phyloP scores from a whole-genome alignment of 2,113 vertebrate species.

The Takifugu bimaculatus region DNA sequence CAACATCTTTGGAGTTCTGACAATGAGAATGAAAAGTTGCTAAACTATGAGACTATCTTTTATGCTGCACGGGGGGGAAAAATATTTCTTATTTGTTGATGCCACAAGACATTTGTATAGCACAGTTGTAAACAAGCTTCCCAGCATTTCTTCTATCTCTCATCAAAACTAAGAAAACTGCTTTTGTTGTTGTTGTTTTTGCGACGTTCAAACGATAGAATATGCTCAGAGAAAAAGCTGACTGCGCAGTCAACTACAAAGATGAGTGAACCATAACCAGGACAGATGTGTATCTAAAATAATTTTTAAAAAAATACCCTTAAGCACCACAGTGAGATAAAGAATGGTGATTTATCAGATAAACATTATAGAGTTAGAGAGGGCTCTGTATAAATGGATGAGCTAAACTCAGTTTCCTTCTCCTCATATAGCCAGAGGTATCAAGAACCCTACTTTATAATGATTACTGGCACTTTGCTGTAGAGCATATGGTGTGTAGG shows the following conservation, averaged over 20 bases:
- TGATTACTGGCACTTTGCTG: conserved; percentile 15
- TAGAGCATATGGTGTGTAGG: not conserved
- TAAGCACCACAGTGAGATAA: conserved; percentile 26
- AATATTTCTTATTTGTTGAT: too few species aligned
- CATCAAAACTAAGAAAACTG: not conserved
- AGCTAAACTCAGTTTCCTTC: conserved; percentile 49
- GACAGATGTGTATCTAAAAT: conserved; percentile 30
- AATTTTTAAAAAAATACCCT: conserved; percentile 23
- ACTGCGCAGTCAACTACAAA: conserved; percentile 18
- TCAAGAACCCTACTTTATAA: conserved; percentile 24
- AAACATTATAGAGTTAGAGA: conserved; percentile 30
- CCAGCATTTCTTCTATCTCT: not conserved
- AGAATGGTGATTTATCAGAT: conserved; percentile 42
- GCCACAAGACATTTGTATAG: too few species aligned
- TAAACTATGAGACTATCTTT: too few species aligned
- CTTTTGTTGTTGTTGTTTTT: not conserved
- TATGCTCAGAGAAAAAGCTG: conserved; percentile 19
- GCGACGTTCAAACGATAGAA: conserved; percentile 11
- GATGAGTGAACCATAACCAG: conserved; percentile 25
- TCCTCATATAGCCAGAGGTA: conserved; percentile 31
- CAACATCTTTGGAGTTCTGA: too few species aligned
- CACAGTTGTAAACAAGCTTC: not conserved
- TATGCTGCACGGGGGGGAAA: too few species aligned
- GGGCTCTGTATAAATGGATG: conserved; percentile 45
- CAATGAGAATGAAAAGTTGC: too few species aligned